phyloP scores from a whole-genome alignment of 2,888 invertebrate species.

The Acrobasis repandana region DNA sequence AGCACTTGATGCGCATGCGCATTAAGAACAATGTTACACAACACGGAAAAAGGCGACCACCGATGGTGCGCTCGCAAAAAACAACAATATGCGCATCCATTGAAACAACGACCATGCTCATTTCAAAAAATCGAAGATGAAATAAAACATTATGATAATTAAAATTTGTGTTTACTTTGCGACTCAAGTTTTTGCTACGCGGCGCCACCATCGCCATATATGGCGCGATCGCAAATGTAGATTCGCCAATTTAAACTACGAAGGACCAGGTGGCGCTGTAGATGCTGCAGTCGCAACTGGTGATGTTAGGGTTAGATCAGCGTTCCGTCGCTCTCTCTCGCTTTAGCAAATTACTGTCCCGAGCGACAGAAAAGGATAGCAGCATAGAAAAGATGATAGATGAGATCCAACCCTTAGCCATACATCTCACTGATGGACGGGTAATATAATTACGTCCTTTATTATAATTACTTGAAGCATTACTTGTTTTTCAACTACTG shows the following conservation, averaged over 20 bases:
- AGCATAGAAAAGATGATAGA: no score
- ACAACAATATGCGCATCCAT: slow-evolving; percentile 76
- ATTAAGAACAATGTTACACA: slow-evolving; percentile 67
- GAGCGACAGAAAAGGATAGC: no score
- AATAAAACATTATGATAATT: slow-evolving; percentile 78
- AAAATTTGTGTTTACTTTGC: slow-evolving; percentile 79
- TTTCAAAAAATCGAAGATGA: slow-evolving; percentile 61
- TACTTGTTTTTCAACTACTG: slow-evolving; percentile 41
- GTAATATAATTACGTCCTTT: slow-evolving; percentile 53
- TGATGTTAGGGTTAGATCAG: no score
- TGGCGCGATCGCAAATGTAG: slow-evolving; percentile 66
- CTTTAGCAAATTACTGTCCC: no score
- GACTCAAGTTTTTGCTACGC: slow-evolving; percentile 54
- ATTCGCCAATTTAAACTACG: slow-evolving; percentile 76
- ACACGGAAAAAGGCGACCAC: slow-evolving; percentile 76
- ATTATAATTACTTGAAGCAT: slow-evolving; percentile 31
- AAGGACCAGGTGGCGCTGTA: slow-evolving; percentile 57
- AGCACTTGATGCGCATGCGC: slow-evolving; percentile 44
- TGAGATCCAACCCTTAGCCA: no score
- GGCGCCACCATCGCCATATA: slow-evolving; percentile 67
- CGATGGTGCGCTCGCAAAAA: slow-evolving; percentile 69
- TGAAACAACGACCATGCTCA: slow-evolving; percentile 61
- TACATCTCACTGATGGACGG: slow-evolving; percentile 53
- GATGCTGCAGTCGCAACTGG: slow-evolving; percentile 37
- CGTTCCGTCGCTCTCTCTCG: no score